phyloP scores from a whole-genome alignment of 2,888 invertebrate species.

The Drosophila nigricruria region DNA sequence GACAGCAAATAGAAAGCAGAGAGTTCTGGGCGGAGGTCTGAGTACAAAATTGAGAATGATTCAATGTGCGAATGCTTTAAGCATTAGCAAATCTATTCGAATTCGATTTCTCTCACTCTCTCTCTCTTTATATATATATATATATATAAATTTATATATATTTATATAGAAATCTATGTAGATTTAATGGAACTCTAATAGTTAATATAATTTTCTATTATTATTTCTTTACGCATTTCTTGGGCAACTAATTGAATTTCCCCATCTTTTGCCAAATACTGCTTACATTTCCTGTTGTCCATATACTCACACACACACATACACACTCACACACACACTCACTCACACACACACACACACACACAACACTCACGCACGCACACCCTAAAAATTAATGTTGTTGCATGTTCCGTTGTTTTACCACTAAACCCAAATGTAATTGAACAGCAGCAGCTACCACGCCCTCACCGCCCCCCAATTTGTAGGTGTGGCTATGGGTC shows the following conservation, averaged over 20 bases:
- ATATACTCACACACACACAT: constrained; percentile 23
- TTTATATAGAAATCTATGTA: background rate
- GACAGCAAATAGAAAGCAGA: constrained; percentile 59
- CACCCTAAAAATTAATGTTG: constrained; percentile 26
- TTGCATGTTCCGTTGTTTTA: constrained; percentile 38
- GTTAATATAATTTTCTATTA: constrained; percentile 11
- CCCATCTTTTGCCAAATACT: constrained; percentile 44
- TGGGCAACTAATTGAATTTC: constrained; percentile 66
- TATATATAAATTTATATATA: background rate
- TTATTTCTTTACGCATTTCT: constrained; percentile 25
- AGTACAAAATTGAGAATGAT: constrained; percentile 7
- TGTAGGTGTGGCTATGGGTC: constrained; percentile 54
- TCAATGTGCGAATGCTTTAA: constrained; percentile 3
- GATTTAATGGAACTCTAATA: background rate
- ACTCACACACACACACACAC: constrained; percentile 21
- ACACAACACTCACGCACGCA: background rate
- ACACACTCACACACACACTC: constrained; percentile 3
- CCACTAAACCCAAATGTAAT: constrained; percentile 39
- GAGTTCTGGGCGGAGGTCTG: constrained; percentile 9
- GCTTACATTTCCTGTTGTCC: constrained; percentile 64
- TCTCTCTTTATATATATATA: background rate
- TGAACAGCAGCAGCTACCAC: constrained; percentile 21
- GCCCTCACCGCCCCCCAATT: background rate
- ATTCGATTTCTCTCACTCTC: too few species aligned
- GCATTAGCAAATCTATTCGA: background rate